These are phyloP conservation scores for Pristionchus japonicus DNA, from an alignment of 2,888 invertebrate genomes.

Conservation along the genomic window DNA sequence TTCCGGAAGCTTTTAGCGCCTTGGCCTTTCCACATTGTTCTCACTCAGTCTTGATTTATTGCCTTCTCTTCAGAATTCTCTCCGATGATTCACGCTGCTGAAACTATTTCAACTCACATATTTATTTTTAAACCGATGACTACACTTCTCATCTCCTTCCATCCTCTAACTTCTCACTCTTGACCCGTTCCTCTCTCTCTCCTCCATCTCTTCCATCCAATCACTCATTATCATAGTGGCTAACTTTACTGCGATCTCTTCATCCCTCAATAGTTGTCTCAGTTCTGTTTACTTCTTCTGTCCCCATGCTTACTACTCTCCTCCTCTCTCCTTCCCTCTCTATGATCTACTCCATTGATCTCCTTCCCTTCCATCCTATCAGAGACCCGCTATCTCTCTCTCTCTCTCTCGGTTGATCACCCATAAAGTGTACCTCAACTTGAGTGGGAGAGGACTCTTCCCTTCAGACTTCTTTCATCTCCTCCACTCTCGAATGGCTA, in stretches of 20 bases:
- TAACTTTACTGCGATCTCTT: slow-evolving; percentile 17
- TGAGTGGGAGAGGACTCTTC: slow-evolving; percentile 49
- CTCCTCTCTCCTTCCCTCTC: slow-evolving; percentile 19
- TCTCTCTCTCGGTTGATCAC: neutral
- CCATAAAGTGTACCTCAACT: slow-evolving; percentile 15
- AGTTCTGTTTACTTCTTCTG: slow-evolving; percentile 10
- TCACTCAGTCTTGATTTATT: neutral
- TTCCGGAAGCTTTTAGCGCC: neutral
- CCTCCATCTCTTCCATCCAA: slow-evolving; percentile 5
- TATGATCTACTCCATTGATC: slow-evolving; percentile 37
- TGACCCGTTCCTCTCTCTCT: neutral
- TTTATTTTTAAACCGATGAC: neutral
- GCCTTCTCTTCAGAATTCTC: neutral
- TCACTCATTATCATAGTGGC: slow-evolving; percentile 26
- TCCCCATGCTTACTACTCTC: neutral
- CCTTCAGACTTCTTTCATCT: slow-evolving; percentile 24
- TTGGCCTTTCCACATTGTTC: neutral
- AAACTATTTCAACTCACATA: neutral
- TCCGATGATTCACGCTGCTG: neutral
- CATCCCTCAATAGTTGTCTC: slow-evolving; percentile 13
- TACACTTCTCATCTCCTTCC: neutral
- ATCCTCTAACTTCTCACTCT: slow-evolving; percentile 23
- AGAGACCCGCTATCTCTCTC: slow-evolving; percentile 22
- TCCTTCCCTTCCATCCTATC: slow-evolving; percentile 20
- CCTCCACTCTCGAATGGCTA: neutral